Base-by-base conservation (phyloP, 2,888 invertebrate genomes). In the Priocnemis perturbator region DNA sequence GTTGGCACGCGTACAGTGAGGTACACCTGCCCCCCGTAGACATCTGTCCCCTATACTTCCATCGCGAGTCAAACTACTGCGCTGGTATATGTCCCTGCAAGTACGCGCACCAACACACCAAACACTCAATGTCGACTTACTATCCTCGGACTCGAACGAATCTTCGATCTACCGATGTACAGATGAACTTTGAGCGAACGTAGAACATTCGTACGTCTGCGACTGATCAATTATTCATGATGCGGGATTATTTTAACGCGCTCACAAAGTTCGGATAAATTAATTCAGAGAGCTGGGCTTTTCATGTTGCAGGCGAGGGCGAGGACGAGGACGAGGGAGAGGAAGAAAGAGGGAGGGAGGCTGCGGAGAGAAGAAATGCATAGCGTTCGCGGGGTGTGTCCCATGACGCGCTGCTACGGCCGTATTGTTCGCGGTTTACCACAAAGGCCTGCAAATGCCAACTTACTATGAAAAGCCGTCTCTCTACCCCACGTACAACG, bases 391-490 rank as follows among this genome's bases (percentile, higher is more conserved):
- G 67, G 68, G 71, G 72, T 73, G 60, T 57, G 64, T 64, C 26
- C 63, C 65, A 60, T 69, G 73, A 72, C 68, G 69, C 45, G 65
- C 67, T 60, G 64, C 58, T 57, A 64, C 63, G 69, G 64, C 75
- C 65, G 72, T 61, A 79, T 87, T 88, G 87, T 87, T 82, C 85
- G 83, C 79, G 86, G 86, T 86, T 87, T 83, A 83, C 87, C 86
- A 88, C 87, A 88, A 88, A 87, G 81, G 87, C 86, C 87, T 87
- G 87, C 83, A 86, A 87, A 87, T 87, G 86, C 86, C 87, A 79
- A 72, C 71, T 84, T 81, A 81, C 83, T 82, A 83, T 86, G 86
- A 85, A 86, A 85, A 86, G 85, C 86, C 77, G 57, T 62, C 71
- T 68, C 21, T 21, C 23, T 23, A 21, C 48, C 59, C 47, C 47